Base-by-base conservation (phyloP, 2,888 invertebrate species). In the Carabus problematicus region DNA sequence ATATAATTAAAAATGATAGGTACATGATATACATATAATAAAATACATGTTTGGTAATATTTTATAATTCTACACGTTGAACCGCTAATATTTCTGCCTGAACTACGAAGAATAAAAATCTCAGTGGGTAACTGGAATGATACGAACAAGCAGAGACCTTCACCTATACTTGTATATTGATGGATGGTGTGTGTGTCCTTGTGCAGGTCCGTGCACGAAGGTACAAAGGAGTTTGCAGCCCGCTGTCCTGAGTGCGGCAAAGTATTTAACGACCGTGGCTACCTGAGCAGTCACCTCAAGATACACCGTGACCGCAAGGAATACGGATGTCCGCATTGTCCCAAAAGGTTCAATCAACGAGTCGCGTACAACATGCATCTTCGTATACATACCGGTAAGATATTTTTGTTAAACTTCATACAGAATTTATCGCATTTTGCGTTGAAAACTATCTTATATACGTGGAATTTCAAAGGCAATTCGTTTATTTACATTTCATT, bases 351-450 rank as follows among this genome's bases (percentile, higher is more conserved):
- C 79, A 93, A 93, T 79, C 93, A 93, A 79, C 86, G 93, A 41
- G 93, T 94, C 4, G 93, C 93, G 8, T 94, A 93, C 82, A 93
- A 93, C 77, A 93, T 93, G 93, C 93, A 94, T 78, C 88, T 92
- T 1, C 84, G 93, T 70, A 93, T 93, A 70, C 93, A 93, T 76
- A 92, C 92, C 71, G 93, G 88, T 84, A 78, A 75, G 72, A n/a
- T 70, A 9, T 1, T 47, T 47, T 47, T 47, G 1, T 11, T 47
- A 14, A 47, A n/a, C 7, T 6, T n/a, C n/a, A n/a, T n/a, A n/a
- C n/a, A 29, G 29, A 29, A 29, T 29, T 29, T 29, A 29, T 6
- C 29, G 6, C 29, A 29, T 3, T 29, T 6, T 29, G 3, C 29
- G 29, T 29, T 29, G 29, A 29, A 29, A 29, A 29, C 29, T n/a